These are phyloP conservation scores for Columba livia DNA, from an alignment of 2,113 vertebrate genomes.

Conservation along the genomic window DNA sequence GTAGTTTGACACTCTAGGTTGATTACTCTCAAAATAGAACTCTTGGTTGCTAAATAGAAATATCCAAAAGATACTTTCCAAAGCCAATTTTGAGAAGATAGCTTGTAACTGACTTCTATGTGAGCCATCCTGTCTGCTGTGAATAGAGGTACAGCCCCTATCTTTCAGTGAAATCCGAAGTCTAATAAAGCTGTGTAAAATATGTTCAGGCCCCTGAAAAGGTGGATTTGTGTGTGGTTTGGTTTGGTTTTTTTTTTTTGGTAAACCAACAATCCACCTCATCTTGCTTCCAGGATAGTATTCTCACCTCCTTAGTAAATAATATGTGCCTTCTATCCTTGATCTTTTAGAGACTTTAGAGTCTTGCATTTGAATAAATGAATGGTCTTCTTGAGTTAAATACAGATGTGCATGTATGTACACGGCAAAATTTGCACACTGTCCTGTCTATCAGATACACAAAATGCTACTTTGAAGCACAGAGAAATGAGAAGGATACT, in stretches of 20 bases:
- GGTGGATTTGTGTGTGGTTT: background rate
- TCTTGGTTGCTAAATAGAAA: background rate
- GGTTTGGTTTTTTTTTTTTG: background rate
- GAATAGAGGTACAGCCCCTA: background rate
- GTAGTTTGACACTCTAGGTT: background rate
- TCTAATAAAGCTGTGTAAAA: background rate
- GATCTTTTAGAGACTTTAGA: background rate
- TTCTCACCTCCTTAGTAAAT: background rate
- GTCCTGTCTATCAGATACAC: accelerated
- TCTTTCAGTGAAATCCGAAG: background rate
- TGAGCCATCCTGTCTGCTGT: background rate
- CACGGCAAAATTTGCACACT: background rate
- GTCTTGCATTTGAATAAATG: background rate
- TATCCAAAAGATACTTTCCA: background rate
- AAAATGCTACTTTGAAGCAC: background rate
- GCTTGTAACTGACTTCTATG: background rate
- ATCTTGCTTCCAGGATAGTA: background rate
- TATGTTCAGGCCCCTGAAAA: background rate
- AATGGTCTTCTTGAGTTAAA: background rate
- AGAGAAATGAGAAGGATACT: background rate
- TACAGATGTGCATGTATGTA: background rate
- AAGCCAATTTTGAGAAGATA: background rate
- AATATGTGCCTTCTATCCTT: background rate
- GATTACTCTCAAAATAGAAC: background rate
- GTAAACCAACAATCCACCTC: background rate